Conservation (phyloP, 1,140 invertebrate genomes). For the Bombyx mandarina region DNA sequence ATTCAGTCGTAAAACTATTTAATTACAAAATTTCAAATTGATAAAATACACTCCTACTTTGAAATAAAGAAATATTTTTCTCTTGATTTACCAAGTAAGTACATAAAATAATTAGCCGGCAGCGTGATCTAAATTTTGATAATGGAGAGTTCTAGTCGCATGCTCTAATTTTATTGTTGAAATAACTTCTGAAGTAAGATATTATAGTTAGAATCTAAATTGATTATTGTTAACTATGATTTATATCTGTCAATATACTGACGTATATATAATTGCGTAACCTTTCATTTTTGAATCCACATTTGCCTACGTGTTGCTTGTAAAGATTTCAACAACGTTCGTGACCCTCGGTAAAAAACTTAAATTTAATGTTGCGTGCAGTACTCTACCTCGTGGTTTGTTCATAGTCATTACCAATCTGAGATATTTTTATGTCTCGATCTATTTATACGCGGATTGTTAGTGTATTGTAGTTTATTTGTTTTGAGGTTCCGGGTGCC, state of each 20-base stretch:
- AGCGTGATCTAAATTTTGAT: slow-evolving; percentile 39
- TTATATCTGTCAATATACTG: slow-evolving; percentile 18
- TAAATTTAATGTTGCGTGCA: slow-evolving; percentile 29
- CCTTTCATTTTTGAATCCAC: slow-evolving; percentile 60
- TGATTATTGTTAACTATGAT: slow-evolving; percentile 5
- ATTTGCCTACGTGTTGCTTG: slow-evolving; percentile 66
- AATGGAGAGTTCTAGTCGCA: slow-evolving; percentile 24
- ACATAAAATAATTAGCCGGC: slow-evolving; percentile 32
- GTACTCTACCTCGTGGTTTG: slow-evolving; percentile 37
- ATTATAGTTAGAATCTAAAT: not conserved
- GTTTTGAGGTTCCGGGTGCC: too few relatives aligned
- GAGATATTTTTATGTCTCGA: too few relatives aligned
- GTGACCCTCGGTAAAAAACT: slow-evolving; percentile 56
- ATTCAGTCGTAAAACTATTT: slow-evolving; percentile 52
- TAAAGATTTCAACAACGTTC: slow-evolving; percentile 62
- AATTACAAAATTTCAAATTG: slow-evolving; percentile 28
- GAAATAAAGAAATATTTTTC: slow-evolving; percentile 23
- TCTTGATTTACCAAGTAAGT: slow-evolving; percentile 46
- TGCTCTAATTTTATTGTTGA: slow-evolving; percentile 10
- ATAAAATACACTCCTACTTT: slow-evolving; percentile 1
- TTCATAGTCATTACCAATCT: slow-evolving; percentile 13
- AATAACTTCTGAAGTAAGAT: too few relatives aligned
- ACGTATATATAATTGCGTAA: slow-evolving; percentile 62
- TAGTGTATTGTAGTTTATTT: too few relatives aligned
- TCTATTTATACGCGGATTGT: too few relatives aligned